Evolutionary conservation across 2,888 invertebrate species (phyloP).

Genomic region (Tenodera sinensis): DNA sequence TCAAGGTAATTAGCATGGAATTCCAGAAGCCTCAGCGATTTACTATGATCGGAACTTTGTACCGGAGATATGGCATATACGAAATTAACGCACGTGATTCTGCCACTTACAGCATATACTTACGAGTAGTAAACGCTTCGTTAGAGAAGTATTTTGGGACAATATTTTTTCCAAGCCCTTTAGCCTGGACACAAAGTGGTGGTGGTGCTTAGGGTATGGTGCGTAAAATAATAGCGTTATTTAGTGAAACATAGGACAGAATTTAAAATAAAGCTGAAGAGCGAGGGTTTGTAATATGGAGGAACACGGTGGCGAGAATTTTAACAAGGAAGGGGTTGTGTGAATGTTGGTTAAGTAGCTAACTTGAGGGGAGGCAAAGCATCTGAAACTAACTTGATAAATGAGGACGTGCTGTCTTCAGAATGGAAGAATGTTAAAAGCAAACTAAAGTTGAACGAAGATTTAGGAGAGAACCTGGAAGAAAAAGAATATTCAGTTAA

Average conservation of each 20-base stretch:
- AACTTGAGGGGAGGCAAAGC: neutral
- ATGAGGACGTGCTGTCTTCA: constrained; percentile 25
- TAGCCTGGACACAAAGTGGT: neutral
- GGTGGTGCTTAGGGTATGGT: constrained; percentile 6
- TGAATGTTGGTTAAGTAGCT: neutral
- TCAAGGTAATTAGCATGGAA: no score
- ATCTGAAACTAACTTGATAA: constrained; percentile 20
- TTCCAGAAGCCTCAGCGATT: no score
- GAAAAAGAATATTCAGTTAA: constrained; percentile 16
- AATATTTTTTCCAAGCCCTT: neutral
- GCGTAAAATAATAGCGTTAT: constrained; percentile 23
- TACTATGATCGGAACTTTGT: no score
- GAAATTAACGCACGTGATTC: no score
- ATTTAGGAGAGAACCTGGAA: constrained; percentile 21
- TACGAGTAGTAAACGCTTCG: no score
- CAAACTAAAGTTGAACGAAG: constrained; percentile 26
- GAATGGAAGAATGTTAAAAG: constrained; percentile 29
- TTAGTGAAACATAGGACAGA: constrained; percentile 23
- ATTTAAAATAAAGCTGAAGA: constrained; percentile 25
- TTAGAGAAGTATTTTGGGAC: neutral
- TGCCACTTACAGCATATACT: neutral
- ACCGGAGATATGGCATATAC: no score
- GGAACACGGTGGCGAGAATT: constrained; percentile 25
- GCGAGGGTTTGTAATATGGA: constrained; percentile 20
- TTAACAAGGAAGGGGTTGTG: constrained; percentile 24